Conservation (phyloP, 2,113 vertebrate genomes). For the Progne subis region DNA sequence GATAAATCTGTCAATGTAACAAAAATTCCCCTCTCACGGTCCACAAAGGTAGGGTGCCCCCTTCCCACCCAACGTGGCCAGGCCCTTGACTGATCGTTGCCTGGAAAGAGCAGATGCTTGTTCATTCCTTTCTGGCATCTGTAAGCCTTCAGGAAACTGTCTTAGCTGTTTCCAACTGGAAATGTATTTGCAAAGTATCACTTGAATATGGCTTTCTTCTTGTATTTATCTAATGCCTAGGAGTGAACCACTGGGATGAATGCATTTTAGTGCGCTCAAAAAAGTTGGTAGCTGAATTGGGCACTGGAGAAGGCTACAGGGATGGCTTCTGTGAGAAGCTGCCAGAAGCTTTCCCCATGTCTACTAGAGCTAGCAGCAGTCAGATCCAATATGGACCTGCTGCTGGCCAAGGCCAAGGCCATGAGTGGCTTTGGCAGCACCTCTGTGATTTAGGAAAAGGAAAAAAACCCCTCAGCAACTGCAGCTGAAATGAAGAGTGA, state of each 20-base stretch:
- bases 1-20: neutral
- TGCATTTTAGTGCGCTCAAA: neutral
- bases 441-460: neutral
- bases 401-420: no score
- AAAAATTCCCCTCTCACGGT: neutral
- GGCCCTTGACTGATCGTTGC: neutral
- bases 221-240: neutral
- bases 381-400: neutral
- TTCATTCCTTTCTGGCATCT: neutral
- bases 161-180: neutral
- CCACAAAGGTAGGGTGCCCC: neutral
- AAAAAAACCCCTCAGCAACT: neutral
- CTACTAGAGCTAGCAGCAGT: neutral
- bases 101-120: neutral
- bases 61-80: rapidly evolving
- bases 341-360: neutral
- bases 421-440: no score
- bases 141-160: neutral
- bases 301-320: neutral
- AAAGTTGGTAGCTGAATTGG: neutral
- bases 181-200: neutral
- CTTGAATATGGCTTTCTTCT: neutral
- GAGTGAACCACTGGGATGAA: neutral
- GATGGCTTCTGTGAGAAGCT: neutral
- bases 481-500: neutral